phyloP scores from a whole-genome alignment of 2,888 invertebrate genomes.

The Automeris io region DNA sequence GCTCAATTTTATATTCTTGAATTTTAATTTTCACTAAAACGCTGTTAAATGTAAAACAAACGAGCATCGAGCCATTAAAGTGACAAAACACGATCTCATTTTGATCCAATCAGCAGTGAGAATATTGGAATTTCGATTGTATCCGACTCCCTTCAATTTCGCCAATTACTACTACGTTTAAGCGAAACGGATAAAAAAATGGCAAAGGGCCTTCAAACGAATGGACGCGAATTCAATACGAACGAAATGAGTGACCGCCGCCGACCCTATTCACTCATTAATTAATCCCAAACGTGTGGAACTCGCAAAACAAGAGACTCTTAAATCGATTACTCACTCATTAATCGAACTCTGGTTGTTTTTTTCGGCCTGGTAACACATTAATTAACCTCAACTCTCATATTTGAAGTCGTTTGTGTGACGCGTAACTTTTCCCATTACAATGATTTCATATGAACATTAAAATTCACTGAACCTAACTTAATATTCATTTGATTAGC shows the following conservation, averaged over 20 bases:
- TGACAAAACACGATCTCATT: constrained; percentile 8
- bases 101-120: constrained; percentile 1
- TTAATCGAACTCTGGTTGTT: constrained; percentile 30
- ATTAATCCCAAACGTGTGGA: constrained; percentile 61
- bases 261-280: constrained; percentile 66
- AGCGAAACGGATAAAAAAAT: constrained; percentile 27
- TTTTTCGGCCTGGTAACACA: constrained; percentile 49
- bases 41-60: constrained; percentile 8
- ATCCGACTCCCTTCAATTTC: constrained; percentile 19
- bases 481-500: too few relatives aligned
- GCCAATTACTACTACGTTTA: constrained; percentile 22
- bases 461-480: too few relatives aligned
- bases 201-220: constrained; percentile 35
- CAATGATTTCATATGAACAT: too few relatives aligned
- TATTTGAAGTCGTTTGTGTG: neutral
- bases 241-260: constrained; percentile 51
- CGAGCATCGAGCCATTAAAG: constrained; percentile 6
- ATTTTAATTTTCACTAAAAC: constrained; percentile 4
- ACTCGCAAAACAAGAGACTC: constrained; percentile 59
- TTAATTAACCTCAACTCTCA: constrained; percentile 40
- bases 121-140: constrained; percentile 19
- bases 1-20: neutral
- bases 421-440: too few relatives aligned
- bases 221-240: constrained; percentile 51
- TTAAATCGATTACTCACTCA: constrained; percentile 52